phyloP scores from a whole-genome alignment of 2,797 vertebrate species.

The Oreochromis grahami region DNA sequence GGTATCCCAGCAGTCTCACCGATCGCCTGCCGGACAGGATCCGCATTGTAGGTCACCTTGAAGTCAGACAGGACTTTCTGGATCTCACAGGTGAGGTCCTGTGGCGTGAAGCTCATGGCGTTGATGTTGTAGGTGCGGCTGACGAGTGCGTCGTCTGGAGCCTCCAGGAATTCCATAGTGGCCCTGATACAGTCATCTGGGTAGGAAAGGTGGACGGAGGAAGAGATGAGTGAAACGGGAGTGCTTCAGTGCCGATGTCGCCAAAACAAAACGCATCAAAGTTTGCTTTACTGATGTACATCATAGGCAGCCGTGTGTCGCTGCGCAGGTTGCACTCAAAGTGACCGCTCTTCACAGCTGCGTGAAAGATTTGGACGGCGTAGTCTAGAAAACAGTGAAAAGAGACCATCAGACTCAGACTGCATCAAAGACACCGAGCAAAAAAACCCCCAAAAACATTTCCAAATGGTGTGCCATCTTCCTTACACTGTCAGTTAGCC shows the following conservation, averaged over 20 bases:
- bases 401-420: neutral
- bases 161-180: slow-evolving; percentile 85
- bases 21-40: slow-evolving; percentile 82
- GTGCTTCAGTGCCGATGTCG: neutral
- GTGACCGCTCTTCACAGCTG: slow-evolving; percentile 78
- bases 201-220: neutral
- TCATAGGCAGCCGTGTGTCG: slow-evolving; percentile 86
- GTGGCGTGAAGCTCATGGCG: slow-evolving; percentile 88
- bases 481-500: neutral
- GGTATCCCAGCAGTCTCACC: slow-evolving; percentile 63
- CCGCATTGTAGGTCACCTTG: slow-evolving; percentile 79
- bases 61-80: slow-evolving; percentile 84
- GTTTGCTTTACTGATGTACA: slow-evolving; percentile 77
- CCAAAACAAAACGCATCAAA: neutral
- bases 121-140: slow-evolving; percentile 90
- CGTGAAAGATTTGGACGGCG: slow-evolving; percentile 87
- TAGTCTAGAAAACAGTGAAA: slow-evolving; percentile 73
- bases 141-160: slow-evolving; percentile 71
- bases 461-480: neutral
- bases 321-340: slow-evolving; percentile 85
- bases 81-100: slow-evolving; percentile 81
- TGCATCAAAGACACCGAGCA: neutral
- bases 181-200: slow-evolving; percentile 85
- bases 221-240: neutral
- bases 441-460: accelerated